Evolutionary conservation across 2,888 invertebrate species (phyloP).

Genomic region (Cactoblastis cactorum): DNA sequence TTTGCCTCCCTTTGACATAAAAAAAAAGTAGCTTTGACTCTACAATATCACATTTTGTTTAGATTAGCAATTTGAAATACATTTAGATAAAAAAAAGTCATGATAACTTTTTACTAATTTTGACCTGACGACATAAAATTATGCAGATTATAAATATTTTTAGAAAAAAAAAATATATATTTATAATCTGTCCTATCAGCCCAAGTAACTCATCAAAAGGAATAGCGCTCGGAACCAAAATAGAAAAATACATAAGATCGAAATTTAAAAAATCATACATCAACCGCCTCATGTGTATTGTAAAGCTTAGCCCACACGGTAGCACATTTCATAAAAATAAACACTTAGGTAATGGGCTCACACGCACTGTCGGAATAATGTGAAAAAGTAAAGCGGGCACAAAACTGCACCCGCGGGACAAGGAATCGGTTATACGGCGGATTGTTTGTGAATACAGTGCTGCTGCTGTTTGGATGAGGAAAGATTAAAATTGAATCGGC

Average conservation of each 20-base stretch:
- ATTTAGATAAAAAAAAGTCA: too few relatives aligned
- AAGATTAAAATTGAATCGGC: slow-evolving; percentile 7
- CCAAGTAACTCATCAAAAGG: not conserved
- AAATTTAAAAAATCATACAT: slow-evolving; percentile 33
- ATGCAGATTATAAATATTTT: too few relatives aligned
- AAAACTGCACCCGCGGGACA: slow-evolving; percentile 66
- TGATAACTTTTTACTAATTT: too few relatives aligned
- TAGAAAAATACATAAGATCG: slow-evolving; percentile 17
- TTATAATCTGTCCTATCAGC: too few relatives aligned
- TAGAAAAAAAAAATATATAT: too few relatives aligned
- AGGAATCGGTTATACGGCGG: slow-evolving; percentile 71
- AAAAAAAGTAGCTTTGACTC: too few relatives aligned
- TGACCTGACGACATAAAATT: too few relatives aligned
- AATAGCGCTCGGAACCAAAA: not conserved
- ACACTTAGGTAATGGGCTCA: slow-evolving; percentile 68
- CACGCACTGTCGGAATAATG: slow-evolving; percentile 51
- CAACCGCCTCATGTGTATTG: slow-evolving; percentile 48
- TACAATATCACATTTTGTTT: too few relatives aligned
- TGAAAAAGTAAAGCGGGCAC: slow-evolving; percentile 67
- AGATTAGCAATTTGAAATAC: too few relatives aligned
- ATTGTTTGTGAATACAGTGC: slow-evolving; percentile 77
- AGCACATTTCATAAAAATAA: slow-evolving; percentile 67
- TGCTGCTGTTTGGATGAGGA: slow-evolving; percentile 30
- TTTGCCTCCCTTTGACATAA: too few relatives aligned
- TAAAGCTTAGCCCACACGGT: slow-evolving; percentile 43